A percentile compares a stretch with the other conserved stretches of the same genome.
Conservation (phyloP, 2,797 vertebrate species). For the Triplophysa bombifrons region DNA sequence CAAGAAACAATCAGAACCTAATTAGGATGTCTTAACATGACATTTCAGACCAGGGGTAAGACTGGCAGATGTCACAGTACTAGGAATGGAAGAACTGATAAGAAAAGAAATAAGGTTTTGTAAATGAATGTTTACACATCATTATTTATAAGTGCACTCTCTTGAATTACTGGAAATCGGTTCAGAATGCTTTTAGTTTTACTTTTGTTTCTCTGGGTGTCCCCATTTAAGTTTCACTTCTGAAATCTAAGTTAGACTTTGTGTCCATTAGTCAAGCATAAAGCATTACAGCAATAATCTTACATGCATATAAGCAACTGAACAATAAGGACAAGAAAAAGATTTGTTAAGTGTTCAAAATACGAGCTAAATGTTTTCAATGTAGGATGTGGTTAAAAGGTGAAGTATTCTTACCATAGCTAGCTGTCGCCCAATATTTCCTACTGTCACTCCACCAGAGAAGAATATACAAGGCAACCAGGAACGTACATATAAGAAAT, state of each 20-base stretch:
- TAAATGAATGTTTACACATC: too few relatives aligned
- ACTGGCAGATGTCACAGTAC: slow-evolving; percentile 62
- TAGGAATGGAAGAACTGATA: background rate
- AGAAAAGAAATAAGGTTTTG: too few relatives aligned
- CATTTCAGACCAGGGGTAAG: slow-evolving; percentile 24
- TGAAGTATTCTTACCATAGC: slow-evolving; percentile 86
- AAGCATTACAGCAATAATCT: background rate
- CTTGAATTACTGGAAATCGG: background rate
- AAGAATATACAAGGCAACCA: slow-evolving; percentile 99
- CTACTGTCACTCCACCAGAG: slow-evolving; percentile 96
- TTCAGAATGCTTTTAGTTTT: background rate
- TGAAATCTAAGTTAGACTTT: background rate
- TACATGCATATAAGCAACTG: background rate
- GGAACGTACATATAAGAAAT: slow-evolving; percentile 95
- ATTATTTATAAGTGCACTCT: background rate
- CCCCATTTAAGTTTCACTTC: slow-evolving; percentile 19
- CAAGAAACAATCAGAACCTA: slow-evolving; percentile 20
- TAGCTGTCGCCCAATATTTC: slow-evolving; percentile 96
- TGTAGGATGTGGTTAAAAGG: background rate
- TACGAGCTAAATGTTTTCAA: background rate
- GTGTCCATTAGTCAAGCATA: background rate
- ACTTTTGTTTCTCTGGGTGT: slow-evolving; percentile 17
- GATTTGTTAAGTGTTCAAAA: background rate
- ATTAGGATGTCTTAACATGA: slow-evolving; percentile 32
- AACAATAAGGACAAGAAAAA: background rate